Conservation (phyloP, 2,113 vertebrate species). For the Leptodactylus fuscus region DNA sequence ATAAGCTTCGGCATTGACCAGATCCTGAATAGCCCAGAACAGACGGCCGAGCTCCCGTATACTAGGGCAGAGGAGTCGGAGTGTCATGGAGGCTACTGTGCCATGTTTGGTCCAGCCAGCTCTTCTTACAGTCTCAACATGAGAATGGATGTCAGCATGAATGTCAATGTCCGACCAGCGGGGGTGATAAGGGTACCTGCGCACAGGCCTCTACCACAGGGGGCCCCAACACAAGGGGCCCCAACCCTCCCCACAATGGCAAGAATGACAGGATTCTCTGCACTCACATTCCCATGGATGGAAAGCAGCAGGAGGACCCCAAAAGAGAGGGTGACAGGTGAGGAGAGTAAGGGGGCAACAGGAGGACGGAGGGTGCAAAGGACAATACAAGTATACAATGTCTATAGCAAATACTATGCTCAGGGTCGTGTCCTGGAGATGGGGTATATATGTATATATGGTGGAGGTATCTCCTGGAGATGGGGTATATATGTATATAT, state of each 20-base stretch:
- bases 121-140: slow-evolving; percentile 84
- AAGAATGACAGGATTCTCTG: slow-evolving; percentile 69
- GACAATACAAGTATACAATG: no score
- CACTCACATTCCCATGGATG: slow-evolving; percentile 94
- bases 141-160: slow-evolving; percentile 88
- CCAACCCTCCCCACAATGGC: slow-evolving; percentile 71
- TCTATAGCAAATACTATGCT: no score
- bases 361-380: not conserved
- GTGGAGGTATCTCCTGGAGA: no score
- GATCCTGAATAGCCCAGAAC: slow-evolving; percentile 87
- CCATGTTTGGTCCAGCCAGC: slow-evolving; percentile 80
- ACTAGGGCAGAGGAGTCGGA: slow-evolving; percentile 79
- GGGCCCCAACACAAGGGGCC: slow-evolving; percentile 75
- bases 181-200: slow-evolving; percentile 86
- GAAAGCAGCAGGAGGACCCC: slow-evolving; percentile 88
- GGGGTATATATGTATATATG: no score
- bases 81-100: slow-evolving; percentile 77
- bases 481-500: no score
- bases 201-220: slow-evolving; percentile 84
- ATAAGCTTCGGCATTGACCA: slow-evolving; percentile 93
- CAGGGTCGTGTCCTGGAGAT: not conserved
- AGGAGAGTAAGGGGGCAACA: slow-evolving; percentile 55
- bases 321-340: slow-evolving; percentile 93
- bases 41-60: slow-evolving; percentile 79
- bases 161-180: slow-evolving; percentile 82